Conservation (phyloP, 1,140 invertebrate genomes). For the Notospermus geniculatus region DNA sequence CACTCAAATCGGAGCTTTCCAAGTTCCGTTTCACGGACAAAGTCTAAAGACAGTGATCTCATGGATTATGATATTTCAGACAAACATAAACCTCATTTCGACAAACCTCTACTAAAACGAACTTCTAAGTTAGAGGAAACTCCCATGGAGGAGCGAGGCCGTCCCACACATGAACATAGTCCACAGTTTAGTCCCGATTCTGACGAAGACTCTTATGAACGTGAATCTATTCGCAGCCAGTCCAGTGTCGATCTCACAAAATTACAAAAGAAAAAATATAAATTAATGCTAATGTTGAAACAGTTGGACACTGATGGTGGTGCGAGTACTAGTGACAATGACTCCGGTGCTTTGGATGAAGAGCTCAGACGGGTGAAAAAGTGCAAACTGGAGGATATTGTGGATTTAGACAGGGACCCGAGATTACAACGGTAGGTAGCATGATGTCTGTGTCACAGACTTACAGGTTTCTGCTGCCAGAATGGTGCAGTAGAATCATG, state of each 20-base stretch:
- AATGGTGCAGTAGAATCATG: no score
- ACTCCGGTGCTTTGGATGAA: slow-evolving; percentile 16
- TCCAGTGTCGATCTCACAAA: slow-evolving; percentile 39
- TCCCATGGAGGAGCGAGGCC: neutral
- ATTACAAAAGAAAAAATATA: slow-evolving; percentile 48
- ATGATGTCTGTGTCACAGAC: no score
- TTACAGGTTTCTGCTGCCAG: no score
- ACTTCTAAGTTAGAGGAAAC: no score
- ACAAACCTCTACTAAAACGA: no score
- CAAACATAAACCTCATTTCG: no score
- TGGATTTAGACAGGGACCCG: slow-evolving; percentile 10
- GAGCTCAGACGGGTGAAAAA: slow-evolving; percentile 25
- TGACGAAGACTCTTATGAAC: neutral
- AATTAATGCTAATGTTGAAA: slow-evolving; percentile 47
- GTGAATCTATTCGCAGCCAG: neutral
- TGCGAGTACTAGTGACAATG: slow-evolving; percentile 41
- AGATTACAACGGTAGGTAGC: slow-evolving; percentile 4
- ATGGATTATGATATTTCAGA: no score
- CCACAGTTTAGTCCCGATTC: neutral
- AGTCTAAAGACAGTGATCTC: no score
- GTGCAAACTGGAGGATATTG: slow-evolving; percentile 21
- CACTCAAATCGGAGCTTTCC: slow-evolving; percentile 2
- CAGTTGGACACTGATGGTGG: slow-evolving; percentile 38
- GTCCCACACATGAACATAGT: slow-evolving; percentile 1
- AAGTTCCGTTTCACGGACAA: neutral